phyloP scores from a whole-genome alignment of 2,888 invertebrate genomes.

The Oxytorus armatus region DNA sequence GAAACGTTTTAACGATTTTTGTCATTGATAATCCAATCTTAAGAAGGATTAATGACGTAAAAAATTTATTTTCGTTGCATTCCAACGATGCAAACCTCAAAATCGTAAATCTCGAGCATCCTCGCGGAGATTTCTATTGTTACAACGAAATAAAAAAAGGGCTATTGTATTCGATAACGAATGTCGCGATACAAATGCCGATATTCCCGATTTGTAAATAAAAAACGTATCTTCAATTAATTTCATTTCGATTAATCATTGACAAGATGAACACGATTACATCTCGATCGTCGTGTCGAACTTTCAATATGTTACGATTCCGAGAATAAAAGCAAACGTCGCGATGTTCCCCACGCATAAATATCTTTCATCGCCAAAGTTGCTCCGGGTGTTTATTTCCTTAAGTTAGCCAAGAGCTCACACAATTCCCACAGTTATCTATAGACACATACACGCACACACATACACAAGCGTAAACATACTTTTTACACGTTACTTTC shows the following conservation, averaged over 20 bases:
- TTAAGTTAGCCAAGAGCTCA: conserved; percentile 36
- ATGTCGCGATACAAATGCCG: too few species aligned
- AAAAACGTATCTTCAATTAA: too few species aligned
- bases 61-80: too few species aligned
- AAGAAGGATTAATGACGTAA: too few species aligned
- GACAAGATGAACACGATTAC: background rate
- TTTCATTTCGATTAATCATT: conserved; percentile 7
- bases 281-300: background rate
- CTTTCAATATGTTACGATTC: background rate
- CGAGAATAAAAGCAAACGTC: conserved; percentile 12
- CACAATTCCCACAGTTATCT: conserved; percentile 11
- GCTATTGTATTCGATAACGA: too few species aligned
- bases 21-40: too few species aligned
- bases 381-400: conserved; percentile 60
- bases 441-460: background rate
- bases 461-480: background rate
- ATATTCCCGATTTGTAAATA: too few species aligned
- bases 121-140: too few species aligned
- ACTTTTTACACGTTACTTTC: conserved; percentile 1
- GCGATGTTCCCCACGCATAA: background rate
- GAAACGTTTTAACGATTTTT: too few species aligned
- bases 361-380: conserved; percentile 26
- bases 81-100: too few species aligned
- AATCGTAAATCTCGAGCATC: too few species aligned
- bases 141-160: too few species aligned